Conservation (phyloP, 2,113 vertebrate species). For the Poeciliopsis prolifica region DNA sequence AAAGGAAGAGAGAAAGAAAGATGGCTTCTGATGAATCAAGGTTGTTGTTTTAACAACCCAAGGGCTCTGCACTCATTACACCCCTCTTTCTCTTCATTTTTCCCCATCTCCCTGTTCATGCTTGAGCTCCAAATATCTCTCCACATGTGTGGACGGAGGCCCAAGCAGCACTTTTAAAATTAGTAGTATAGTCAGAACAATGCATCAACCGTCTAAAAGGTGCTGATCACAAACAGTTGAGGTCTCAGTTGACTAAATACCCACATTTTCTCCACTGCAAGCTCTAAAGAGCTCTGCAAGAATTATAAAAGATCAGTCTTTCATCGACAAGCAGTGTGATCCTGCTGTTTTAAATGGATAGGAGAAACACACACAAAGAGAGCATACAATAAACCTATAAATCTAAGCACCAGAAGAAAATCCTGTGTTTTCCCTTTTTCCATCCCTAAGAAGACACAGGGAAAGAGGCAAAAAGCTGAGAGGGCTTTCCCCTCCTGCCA, state of each 20-base stretch:
- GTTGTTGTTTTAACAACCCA: slow-evolving; percentile 59
- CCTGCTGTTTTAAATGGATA: slow-evolving; percentile 19
- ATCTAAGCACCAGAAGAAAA: slow-evolving; percentile 21
- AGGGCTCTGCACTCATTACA: slow-evolving; percentile 50
- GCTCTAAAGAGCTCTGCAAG: slow-evolving; percentile 61
- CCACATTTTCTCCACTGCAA: slow-evolving; percentile 42
- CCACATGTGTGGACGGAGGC: slow-evolving; percentile 25
- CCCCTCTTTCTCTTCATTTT: slow-evolving; percentile 15
- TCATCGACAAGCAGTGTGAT: slow-evolving; percentile 62
- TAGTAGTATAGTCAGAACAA: slow-evolving; percentile 31
- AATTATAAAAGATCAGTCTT: slow-evolving; percentile 61
- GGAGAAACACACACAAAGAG: slow-evolving; percentile 19
- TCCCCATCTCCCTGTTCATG: slow-evolving; percentile 5
- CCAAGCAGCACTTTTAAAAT: slow-evolving; percentile 30
- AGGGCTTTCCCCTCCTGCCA: slow-evolving; percentile 71
- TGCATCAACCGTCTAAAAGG: slow-evolving; percentile 61
- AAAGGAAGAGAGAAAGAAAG: slow-evolving; percentile 34
- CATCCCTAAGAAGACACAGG: slow-evolving; percentile 37
- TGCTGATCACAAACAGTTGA: slow-evolving; percentile 48
- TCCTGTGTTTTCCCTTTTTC: slow-evolving; percentile 15
- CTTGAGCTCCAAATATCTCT: slow-evolving; percentile 3
- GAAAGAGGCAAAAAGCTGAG: slow-evolving; percentile 52
- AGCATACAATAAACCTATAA: slow-evolving; percentile 27
- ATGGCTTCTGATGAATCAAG: slow-evolving; percentile 44
- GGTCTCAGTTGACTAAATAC: not conserved